Evolutionary conservation across 2,888 invertebrate genomes (phyloP).

Genomic region (Epirrita christyi): DNA sequence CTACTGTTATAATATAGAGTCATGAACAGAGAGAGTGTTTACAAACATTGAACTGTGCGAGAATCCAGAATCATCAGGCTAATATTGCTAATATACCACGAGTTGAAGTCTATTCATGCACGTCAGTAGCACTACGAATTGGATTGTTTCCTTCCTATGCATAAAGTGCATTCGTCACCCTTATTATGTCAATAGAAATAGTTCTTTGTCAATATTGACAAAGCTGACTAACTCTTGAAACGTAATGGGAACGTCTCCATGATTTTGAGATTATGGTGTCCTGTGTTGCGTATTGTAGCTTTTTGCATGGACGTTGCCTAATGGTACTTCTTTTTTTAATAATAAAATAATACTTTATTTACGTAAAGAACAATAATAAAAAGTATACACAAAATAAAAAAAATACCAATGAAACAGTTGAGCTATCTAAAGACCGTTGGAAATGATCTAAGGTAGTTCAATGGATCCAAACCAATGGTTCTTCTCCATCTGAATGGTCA

Average conservation of each 20-base stretch:
- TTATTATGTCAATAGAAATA: neutral
- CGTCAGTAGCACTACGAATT: conserved; percentile 1
- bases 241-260: neutral
- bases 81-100: conserved; percentile 16
- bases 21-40: conserved; percentile 14
- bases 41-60: conserved; percentile 12
- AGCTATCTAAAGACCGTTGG: no score
- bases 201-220: neutral
- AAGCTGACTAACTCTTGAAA: neutral
- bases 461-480: no score
- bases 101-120: conserved; percentile 6
- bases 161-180: conserved; percentile 5
- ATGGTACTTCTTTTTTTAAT: no score
- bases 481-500: no score
- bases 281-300: no score
- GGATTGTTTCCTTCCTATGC: conserved; percentile 6
- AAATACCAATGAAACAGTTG: no score
- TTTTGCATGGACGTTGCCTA: no score
- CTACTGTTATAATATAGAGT: conserved; percentile 13
- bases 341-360: no score
- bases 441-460: no score
- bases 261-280: neutral
- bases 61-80: conserved; percentile 13
- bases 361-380: no score
- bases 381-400: no score